These are phyloP conservation scores for Drosophila pachea DNA, from an alignment of 1,140 invertebrate species.

Conservation along the genomic window DNA sequence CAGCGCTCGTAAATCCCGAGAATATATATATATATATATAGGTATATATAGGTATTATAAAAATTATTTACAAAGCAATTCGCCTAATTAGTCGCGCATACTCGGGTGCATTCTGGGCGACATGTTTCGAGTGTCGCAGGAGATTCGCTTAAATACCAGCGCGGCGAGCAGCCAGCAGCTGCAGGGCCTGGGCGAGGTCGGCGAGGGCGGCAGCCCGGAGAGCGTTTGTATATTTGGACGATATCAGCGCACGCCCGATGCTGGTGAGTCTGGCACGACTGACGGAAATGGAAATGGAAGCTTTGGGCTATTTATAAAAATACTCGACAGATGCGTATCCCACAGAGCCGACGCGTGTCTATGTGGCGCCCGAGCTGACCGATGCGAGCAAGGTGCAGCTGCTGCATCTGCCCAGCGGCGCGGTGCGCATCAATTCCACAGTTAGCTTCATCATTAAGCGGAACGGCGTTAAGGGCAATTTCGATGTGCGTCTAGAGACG, in stretches of 20 bases:
- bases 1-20: slow-evolving; percentile 25
- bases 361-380: slow-evolving; percentile 72
- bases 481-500: slow-evolving; percentile 70
- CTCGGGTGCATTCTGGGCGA: slow-evolving; percentile 12
- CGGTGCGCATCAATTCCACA: slow-evolving; percentile 55
- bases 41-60: not conserved
- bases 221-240: slow-evolving; percentile 71
- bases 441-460: slow-evolving; percentile 65
- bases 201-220: slow-evolving; percentile 47
- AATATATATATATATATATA: not conserved
- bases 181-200: slow-evolving; percentile 26
- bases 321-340: slow-evolving; percentile 68
- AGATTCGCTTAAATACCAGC: slow-evolving; percentile 70
- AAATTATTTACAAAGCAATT: slow-evolving; percentile 38
- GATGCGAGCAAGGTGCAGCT: slow-evolving; percentile 68
- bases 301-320: slow-evolving; percentile 55
- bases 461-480: slow-evolving; percentile 75
- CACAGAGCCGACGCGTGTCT: slow-evolving; percentile 57
- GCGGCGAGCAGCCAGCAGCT: slow-evolving; percentile 7
- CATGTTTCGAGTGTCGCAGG: slow-evolving; percentile 77
- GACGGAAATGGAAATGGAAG: slow-evolving; percentile 46
- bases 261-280: slow-evolving; percentile 64
- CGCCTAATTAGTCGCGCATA: slow-evolving; percentile 22
- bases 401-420: slow-evolving; percentile 73
- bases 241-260: slow-evolving; percentile 76